Evolutionary conservation across 2,888 invertebrate species (phyloP).

Genomic region (Endotricha flammealis): DNA sequence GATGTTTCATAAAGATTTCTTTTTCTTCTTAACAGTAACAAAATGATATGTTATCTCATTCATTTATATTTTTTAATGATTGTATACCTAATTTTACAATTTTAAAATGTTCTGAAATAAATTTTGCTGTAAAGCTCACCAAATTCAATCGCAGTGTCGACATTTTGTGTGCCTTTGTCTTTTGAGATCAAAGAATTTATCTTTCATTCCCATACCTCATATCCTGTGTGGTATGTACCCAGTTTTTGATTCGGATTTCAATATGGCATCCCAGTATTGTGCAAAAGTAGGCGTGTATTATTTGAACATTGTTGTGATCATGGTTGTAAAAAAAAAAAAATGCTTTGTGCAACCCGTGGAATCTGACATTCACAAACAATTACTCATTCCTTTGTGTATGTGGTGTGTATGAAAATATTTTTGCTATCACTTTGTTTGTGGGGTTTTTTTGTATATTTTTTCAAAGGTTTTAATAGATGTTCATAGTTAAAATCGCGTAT

Average conservation of each 20-base stretch:
- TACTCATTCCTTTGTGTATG: conserved; percentile 3
- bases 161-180: background rate
- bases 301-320: conserved; percentile 65
- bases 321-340: conserved; percentile 44
- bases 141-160: background rate
- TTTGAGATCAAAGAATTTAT: background rate
- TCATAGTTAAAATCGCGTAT: too few species aligned
- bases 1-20: too few species aligned
- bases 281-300: conserved; percentile 59
- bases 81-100: too few species aligned
- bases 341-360: conserved; percentile 27
- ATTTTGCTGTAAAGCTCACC: too few species aligned
- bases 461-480: too few species aligned
- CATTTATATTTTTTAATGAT: too few species aligned
- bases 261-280: conserved; percentile 25
- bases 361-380: conserved; percentile 5
- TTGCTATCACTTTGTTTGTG: conserved; percentile 1
- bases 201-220: background rate
- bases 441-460: background rate
- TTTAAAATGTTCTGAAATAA: too few species aligned
- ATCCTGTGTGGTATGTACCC: background rate
- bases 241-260: conserved; percentile 8
- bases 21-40: too few species aligned
- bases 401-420: conserved; percentile 7
- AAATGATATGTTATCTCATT: too few species aligned